These are phyloP conservation scores for Callinectes sapidus DNA, from an alignment of 2,888 invertebrate species.

Conservation along the genomic window DNA sequence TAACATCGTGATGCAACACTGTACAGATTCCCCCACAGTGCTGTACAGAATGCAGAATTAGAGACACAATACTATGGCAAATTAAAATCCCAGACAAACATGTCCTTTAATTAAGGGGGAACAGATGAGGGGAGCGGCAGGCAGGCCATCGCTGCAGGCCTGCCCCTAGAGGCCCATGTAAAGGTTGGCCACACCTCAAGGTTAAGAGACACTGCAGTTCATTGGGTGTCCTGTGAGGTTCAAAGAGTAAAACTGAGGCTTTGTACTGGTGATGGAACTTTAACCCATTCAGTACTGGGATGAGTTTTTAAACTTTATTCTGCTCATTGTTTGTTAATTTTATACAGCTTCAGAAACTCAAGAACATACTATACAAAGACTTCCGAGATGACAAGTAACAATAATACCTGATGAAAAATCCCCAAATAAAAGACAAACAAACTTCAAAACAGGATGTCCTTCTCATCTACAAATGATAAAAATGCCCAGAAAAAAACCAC, in stretches of 20 bases:
- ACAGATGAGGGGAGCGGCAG: neutral
- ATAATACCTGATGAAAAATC: neutral
- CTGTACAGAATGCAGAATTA: neutral
- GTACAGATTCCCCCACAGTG: neutral
- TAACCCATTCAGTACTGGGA: neutral
- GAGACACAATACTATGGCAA: neutral
- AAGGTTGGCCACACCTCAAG: neutral
- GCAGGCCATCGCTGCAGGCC: neutral
- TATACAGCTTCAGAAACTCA: too few species aligned
- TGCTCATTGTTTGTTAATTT: neutral
- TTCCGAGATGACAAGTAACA: neutral
- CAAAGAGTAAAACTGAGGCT: neutral
- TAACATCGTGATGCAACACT: neutral
- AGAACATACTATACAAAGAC: neutral
- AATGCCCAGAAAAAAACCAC: neutral
- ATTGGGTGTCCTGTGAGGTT: neutral
- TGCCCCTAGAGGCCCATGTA: neutral
- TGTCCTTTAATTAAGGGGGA: conserved; percentile 36
- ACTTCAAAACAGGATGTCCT: neutral
- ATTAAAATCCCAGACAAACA: neutral
- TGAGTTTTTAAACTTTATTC: too few species aligned
- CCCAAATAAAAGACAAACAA: neutral
- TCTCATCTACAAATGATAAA: neutral
- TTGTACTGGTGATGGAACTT: neutral
- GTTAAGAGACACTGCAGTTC: neutral